A percentile compares a stretch with the other conserved stretches of the same genome.
Conservation (phyloP, 1,140 invertebrate genomes). For the Papilio glaucus region DNA sequence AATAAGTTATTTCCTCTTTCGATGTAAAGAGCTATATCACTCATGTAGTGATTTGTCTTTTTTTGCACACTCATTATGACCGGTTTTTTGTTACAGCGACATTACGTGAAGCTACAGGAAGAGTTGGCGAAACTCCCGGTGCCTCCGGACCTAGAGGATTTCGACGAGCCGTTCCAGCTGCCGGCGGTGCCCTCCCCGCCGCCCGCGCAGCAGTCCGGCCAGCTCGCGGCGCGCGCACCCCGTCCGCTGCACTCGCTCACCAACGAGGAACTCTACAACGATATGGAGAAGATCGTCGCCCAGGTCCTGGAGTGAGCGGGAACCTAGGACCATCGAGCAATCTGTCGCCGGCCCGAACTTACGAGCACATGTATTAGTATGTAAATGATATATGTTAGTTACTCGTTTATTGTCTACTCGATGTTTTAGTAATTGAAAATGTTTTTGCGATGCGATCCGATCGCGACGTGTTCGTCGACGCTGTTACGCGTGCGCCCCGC, state of each 20-base stretch:
- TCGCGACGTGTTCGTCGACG: no score
- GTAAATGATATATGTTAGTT: conserved; percentile 11
- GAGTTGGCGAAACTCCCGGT: conserved; percentile 91
- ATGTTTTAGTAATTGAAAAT: conserved; percentile 12
- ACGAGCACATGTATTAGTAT: background rate
- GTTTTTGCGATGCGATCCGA: conserved; percentile 7
- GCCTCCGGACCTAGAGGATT: conserved; percentile 88
- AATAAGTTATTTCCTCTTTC: no score
- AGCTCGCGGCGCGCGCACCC: conserved; percentile 50
- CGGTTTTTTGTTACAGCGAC: conserved; percentile 84
- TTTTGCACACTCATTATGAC: background rate
- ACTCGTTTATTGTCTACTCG: conserved; percentile 13
- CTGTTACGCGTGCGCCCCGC: background rate
- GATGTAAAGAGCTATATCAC: background rate
- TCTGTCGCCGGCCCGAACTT: background rate
- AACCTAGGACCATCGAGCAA: background rate
- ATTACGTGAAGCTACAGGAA: conserved; percentile 91
- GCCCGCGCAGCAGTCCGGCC: conserved; percentile 44
- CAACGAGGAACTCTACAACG: conserved; percentile 85
- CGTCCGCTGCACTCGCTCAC: conserved; percentile 54
- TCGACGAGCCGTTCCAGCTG: conserved; percentile 86
- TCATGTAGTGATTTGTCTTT: background rate
- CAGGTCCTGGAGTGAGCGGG: conserved; percentile 86
- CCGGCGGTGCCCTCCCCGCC: conserved; percentile 73
- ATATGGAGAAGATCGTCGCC: conserved; percentile 90